phyloP scores from a whole-genome alignment of 2,888 invertebrate genomes.

The Spodoptera exigua region DNA sequence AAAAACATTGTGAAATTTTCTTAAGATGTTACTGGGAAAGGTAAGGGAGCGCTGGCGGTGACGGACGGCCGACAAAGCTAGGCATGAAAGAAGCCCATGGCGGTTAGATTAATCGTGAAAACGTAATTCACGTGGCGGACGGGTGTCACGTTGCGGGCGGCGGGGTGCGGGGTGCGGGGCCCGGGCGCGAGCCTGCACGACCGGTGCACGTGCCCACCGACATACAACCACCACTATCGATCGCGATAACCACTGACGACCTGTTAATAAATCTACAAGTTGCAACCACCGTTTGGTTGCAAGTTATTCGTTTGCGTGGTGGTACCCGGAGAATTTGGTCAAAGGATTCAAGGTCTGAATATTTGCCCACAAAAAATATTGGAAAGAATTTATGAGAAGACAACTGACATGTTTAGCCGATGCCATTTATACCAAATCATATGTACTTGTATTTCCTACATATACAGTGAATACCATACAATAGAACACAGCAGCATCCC shows the following conservation, averaged over 20 bases:
- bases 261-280: conserved; percentile 39
- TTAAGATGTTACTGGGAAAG: conserved; percentile 33
- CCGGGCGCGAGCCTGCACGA: conserved; percentile 53
- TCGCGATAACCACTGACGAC: conserved; percentile 43
- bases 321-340: too few relatives aligned
- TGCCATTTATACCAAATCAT: not conserved
- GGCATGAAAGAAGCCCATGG: conserved; percentile 58
- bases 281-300: conserved; percentile 23
- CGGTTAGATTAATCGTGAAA: conserved; percentile 58
- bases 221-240: conserved; percentile 57
- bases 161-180: conserved; percentile 22
- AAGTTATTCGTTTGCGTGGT: conserved; percentile 1
- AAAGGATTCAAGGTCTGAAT: too few relatives aligned
- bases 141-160: conserved; percentile 63
- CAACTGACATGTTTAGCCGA: too few relatives aligned
- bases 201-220: conserved; percentile 67
- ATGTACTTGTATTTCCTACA: not conserved
- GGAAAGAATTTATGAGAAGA: too few relatives aligned
- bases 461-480: conserved; percentile 9
- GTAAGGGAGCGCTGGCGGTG: conserved; percentile 35
- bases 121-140: conserved; percentile 63
- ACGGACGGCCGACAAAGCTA: conserved; percentile 50
- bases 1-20: conserved; percentile 39
- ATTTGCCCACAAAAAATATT: too few relatives aligned
- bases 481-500: not conserved